Percentiles rank a stretch among this genome's conserved stretches.
Conservation (phyloP, 1,140 invertebrate genomes). For the Eurosta solidaginis region DNA sequence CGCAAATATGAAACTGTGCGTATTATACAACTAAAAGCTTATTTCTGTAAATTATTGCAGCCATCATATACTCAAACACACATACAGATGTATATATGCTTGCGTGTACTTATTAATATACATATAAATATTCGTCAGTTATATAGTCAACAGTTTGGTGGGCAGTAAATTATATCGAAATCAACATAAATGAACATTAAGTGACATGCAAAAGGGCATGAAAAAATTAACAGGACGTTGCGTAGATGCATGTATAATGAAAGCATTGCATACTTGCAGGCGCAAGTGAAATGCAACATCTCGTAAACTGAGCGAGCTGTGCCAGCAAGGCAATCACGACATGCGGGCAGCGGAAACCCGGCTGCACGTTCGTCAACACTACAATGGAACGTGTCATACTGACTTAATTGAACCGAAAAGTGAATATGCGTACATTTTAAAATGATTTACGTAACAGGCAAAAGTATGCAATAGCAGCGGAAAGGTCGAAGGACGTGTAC, state of each 20-base stretch:
- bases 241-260: background rate
- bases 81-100: background rate
- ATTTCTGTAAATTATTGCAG: background rate
- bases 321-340: background rate
- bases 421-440: background rate
- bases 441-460: background rate
- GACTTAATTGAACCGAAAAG: constrained; percentile 19
- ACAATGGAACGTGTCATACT: too few species aligned
- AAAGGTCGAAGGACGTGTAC: background rate
- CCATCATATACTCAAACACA: background rate
- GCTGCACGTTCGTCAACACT: background rate
- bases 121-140: too few species aligned
- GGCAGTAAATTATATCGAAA: constrained; percentile 19
- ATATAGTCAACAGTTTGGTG: too few species aligned
- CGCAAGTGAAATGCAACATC: background rate
- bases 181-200: background rate
- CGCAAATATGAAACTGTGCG: background rate
- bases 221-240: background rate
- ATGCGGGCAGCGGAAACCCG: background rate
- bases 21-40: background rate
- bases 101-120: too few species aligned
- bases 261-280: background rate
- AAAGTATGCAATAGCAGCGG: background rate
- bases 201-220: background rate
- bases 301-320: background rate